Percentiles rank a stretch among this genome's conserved stretches.
These are phyloP conservation scores for Halcyon malimbica DNA, from an alignment of 2,113 vertebrate species.

Conservation along the genomic window DNA sequence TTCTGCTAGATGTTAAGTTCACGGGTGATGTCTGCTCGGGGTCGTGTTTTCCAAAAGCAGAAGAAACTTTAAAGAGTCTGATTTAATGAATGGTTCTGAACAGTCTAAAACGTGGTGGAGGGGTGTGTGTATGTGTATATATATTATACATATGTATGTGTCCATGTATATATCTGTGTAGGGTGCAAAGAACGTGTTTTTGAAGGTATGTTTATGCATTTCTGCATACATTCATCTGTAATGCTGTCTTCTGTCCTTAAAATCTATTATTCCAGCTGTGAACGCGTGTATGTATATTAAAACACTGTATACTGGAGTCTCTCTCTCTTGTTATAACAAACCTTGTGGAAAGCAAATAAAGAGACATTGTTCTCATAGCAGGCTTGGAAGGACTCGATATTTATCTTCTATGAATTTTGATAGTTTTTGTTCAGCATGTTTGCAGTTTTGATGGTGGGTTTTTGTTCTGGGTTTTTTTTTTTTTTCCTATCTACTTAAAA, in stretches of 20 bases:
- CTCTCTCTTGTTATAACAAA: conserved; percentile 49
- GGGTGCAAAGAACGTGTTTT: not conserved
- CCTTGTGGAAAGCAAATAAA: conserved; percentile 23
- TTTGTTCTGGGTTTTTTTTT: not conserved
- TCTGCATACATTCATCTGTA: conserved; percentile 13
- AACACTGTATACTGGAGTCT: not conserved
- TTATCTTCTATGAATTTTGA: conserved; percentile 51
- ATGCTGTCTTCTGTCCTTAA: not conserved
- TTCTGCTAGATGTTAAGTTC: conserved; percentile 47
- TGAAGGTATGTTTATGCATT: conserved; percentile 17
- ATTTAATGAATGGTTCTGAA: conserved; percentile 8
- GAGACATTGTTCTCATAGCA: conserved; percentile 48
- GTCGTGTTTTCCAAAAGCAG: conserved; percentile 38
- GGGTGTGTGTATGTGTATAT: not conserved
- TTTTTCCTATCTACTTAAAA: not conserved
- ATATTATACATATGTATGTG: not conserved
- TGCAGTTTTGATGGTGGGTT: not conserved
- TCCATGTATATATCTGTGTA: not conserved
- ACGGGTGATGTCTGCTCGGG: not conserved
- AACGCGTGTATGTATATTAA: not conserved
- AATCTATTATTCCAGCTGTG: conserved; percentile 50
- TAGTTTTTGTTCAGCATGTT: conserved; percentile 15
- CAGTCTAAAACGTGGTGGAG: not conserved
- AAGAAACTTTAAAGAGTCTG: conserved; percentile 30
- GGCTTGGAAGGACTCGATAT: conserved; percentile 30